These are phyloP conservation scores for Xestia sexstrigata DNA, from an alignment of 2,888 invertebrate species.

Conservation along the genomic window DNA sequence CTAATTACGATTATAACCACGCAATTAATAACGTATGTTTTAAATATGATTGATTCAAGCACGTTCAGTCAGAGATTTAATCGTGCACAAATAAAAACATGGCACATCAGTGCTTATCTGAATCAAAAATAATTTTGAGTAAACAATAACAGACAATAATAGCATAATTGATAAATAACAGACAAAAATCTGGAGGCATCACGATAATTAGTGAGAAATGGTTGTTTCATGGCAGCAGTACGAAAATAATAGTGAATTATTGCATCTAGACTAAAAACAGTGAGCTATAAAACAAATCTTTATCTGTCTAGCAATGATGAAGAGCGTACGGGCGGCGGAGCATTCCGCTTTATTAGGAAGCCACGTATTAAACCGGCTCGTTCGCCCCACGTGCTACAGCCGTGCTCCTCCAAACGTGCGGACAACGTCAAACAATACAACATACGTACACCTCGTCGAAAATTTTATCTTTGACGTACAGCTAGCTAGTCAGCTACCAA, in stretches of 20 bases:
- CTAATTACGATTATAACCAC: constrained; percentile 19
- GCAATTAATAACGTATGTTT: constrained; percentile 19
- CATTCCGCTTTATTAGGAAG: constrained; percentile 87
- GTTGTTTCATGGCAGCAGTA: constrained; percentile 15
- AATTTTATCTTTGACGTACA: constrained; percentile 63
- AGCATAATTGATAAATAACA: constrained; percentile 7
- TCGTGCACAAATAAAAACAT: constrained; percentile 29
- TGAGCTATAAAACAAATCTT: constrained; percentile 68
- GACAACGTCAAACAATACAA: constrained; percentile 71
- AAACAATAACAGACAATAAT: constrained; percentile 35
- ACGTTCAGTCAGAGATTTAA: constrained; percentile 25
- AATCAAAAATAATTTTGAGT: constrained; percentile 47
- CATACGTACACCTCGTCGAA: constrained; percentile 58
- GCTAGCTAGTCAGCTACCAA: constrained; percentile 57
- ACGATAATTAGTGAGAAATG: constrained; percentile 39
- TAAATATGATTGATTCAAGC: not conserved
- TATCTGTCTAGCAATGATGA: constrained; percentile 72
- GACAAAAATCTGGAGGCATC: constrained; percentile 18
- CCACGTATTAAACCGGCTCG: constrained; percentile 82
- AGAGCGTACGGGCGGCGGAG: constrained; percentile 69
- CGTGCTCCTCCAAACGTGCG: constrained; percentile 78
- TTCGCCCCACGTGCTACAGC: constrained; percentile 77
- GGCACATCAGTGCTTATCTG: constrained; percentile 4
- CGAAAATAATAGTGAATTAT: constrained; percentile 49
- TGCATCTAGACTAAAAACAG: constrained; percentile 38